Evolutionary conservation across 2,888 invertebrate genomes (phyloP), one percentile per base, ranked within the genome.

Genomic region (Idaea dimidiata): DNA sequence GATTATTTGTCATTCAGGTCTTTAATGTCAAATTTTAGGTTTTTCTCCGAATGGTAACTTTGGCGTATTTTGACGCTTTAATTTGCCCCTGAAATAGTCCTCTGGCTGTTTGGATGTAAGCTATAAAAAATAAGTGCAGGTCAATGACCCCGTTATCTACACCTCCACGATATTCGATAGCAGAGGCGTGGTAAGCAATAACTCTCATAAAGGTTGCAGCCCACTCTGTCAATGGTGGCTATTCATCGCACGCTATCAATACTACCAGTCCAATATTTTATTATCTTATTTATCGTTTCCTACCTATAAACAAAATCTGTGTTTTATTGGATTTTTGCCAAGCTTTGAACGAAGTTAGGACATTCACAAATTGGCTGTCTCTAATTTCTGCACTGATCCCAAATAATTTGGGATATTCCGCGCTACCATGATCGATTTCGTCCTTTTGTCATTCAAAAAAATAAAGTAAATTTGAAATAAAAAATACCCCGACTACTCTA

Each of bases 191-290:
- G 43, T 43, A 43, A 43, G 43, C 14, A 43, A 43, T 43, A 43
- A 43, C 43, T 43, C 43, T 43, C 0, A 14, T 33, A 43, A 43
- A 43, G 43, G 43, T 43, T 43, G 43, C 43, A 14, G 43, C 43
- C 43, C 43, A 43, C 43, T 43, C 10, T 43, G 43, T 43, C 43
- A 43, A 43, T 43, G 10, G 43, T 3, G 43, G 43, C 43, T 43
- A 43, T 43, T 43, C 43, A 43, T 43, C 43, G 43, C 43, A 43
- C 43, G 43, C 43, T 43, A 43, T 43, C 43, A 43, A 43, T 43
- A 43, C 43, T 14, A 3, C 43, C 43, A 14, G 43, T 43, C 43
- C 43, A 43, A 43, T 43, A 43, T 43, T 43, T 43, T 43, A 43
- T 43, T 43, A 43, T 43, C 43, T 8, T 43, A 43, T 43, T 43